Evolutionary conservation across 2,888 invertebrate species (phyloP), one percentile per base, ranked within the genome.

Genomic region (Melanostoma scalare): DNA sequence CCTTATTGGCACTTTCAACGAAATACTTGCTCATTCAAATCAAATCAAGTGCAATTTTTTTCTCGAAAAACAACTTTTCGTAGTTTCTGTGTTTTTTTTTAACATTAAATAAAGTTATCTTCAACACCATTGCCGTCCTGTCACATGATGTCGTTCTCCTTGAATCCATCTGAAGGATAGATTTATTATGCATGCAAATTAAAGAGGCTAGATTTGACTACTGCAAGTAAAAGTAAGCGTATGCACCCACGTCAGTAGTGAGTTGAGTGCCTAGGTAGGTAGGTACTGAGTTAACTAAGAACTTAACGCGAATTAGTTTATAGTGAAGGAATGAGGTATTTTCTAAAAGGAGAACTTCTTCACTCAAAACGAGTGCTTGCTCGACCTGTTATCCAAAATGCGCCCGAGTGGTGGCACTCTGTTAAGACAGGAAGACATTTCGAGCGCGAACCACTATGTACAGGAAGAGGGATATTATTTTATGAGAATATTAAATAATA

Each of bases 151-250:
- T 71, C 50, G 44, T 44, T 61, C 67, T 79, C 53, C 65, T 79
- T 84, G 74, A 84, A 84, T 79, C 71, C 79, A 55, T 53, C 74
- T 67, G 75, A 79, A 84, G 84, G 79, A 84, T 79, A 67, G 79
- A 79, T 84, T 79, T 84, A 79, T 84, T 79, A 84, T 84, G 84
- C 84, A 84, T 84, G 84, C 79, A 84, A 79, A 84, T 84, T 79
- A 84, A 79, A 75, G 84, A 79, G 79, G 84, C 84, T 78, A 84
- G 84, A 74, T 78, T 84, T 79, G 84, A 84, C 84, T 84, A 84
- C 79, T 84, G 74, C 69, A 75, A 79, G 84, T 65, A 78, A 74
- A 74, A 74, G 78, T 78, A 84, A 84, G 71, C 74, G 74, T 79
- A 79, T 79, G 74, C 84, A 75, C 71, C 71, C 74, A 71, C 78